Evolutionary conservation across 2,888 invertebrate genomes (phyloP).

Genomic region (Lepas anatifera): DNA sequence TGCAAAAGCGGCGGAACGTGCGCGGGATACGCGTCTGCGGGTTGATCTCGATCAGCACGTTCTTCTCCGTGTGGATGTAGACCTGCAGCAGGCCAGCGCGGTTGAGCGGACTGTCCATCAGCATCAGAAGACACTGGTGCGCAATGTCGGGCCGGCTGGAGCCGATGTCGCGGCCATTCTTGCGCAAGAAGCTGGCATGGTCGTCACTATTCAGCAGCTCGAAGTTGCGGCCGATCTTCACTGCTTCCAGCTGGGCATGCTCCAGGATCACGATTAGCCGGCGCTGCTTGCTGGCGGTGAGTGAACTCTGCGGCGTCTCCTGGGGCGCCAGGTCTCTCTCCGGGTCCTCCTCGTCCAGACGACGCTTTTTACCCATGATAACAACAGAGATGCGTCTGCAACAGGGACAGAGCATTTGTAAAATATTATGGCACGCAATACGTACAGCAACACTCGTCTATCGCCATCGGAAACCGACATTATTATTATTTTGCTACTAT

Average conservation of each 20-base stretch:
- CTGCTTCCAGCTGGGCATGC: conserved; percentile 87
- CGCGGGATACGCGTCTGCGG: conserved; percentile 94
- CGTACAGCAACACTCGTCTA: no score
- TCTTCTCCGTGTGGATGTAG: conserved; percentile 38
- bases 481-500: no score
- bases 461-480: no score
- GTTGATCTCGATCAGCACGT: conserved; percentile 49
- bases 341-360: no score
- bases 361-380: no score
- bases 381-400: no score
- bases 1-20: conserved; percentile 65
- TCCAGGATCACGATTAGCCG: conserved; percentile 85
- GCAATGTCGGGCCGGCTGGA: conserved; percentile 91
- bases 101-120: conserved; percentile 94
- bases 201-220: conserved; percentile 91
- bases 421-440: no score
- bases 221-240: conserved; percentile 81
- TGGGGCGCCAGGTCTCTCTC: no score
- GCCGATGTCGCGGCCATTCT: conserved; percentile 73
- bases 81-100: conserved; percentile 72
- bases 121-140: conserved; percentile 93
- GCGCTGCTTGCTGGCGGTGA: conserved; percentile 33
- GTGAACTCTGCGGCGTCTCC: no score
- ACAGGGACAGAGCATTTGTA: no score
- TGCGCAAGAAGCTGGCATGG: conserved; percentile 69